Conservation (phyloP, 2,888 invertebrate species). For the Entomobrya multifasciata region DNA sequence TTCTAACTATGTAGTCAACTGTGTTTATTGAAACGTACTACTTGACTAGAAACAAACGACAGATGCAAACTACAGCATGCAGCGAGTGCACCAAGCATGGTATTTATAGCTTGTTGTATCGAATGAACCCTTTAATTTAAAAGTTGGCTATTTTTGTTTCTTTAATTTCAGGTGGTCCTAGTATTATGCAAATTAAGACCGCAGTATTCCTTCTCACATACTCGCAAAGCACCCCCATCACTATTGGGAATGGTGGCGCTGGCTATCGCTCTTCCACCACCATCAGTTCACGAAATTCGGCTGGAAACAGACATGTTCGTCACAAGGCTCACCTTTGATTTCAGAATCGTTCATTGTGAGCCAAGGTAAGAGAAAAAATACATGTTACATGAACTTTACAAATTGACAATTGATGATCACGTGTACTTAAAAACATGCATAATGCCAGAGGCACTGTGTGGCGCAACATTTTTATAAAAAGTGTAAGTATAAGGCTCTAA, state of each 20-base stretch:
- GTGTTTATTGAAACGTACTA: no score
- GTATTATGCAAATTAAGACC: conserved; percentile 95
- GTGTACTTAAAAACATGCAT: background rate
- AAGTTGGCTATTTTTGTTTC: no score
- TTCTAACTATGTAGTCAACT: no score
- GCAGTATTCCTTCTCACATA: conserved; percentile 95
- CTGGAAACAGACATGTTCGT: conserved; percentile 98
- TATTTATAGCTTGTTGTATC: no score
- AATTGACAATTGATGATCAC: no score
- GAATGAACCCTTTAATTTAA: no score
- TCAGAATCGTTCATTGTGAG: conserved; percentile 98
- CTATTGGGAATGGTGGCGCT: conserved; percentile 96
- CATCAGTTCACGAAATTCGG: conserved; percentile 97
- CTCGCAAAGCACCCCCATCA: conserved; percentile 92
- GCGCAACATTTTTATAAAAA: conserved; percentile 18
- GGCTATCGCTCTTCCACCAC: conserved; percentile 97
- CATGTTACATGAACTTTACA: background rate
- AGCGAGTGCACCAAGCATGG: background rate
- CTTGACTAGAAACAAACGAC: no score
- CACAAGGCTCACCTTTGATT: conserved; percentile 96
- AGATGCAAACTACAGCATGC: no score
- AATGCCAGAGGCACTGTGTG: conserved; percentile 43
- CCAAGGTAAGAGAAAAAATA: conserved; percentile 87
- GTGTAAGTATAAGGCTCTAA: conserved; percentile 60
- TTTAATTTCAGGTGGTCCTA: conserved; percentile 90